Conservation (phyloP, 1,140 invertebrate species). For the Drosophila murphyi region DNA sequence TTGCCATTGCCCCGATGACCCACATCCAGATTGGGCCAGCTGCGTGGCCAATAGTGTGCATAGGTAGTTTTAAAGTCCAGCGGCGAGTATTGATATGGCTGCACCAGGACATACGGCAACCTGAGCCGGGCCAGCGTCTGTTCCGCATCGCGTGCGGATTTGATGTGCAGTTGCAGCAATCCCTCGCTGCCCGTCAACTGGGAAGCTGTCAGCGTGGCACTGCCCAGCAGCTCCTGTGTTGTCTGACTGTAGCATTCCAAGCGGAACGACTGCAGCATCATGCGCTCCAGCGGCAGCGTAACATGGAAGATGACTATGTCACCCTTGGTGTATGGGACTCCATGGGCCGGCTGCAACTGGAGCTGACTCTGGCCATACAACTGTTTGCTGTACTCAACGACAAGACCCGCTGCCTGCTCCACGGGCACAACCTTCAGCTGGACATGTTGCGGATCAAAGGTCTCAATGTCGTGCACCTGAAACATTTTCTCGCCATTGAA, state of each 20-base stretch:
- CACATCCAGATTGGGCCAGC: constrained; percentile 93
- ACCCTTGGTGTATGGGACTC: constrained; percentile 68
- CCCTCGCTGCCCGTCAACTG: constrained; percentile 88
- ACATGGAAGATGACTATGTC: constrained; percentile 80
- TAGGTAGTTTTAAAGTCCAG: constrained; percentile 93
- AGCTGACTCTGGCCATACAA: constrained; percentile 71
- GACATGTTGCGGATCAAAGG: constrained; percentile 78
- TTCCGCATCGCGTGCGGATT: constrained; percentile 86
- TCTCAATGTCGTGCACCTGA: constrained; percentile 79
- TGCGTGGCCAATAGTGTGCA: constrained; percentile 92
- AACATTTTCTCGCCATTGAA: constrained; percentile 86
- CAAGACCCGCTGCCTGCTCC: constrained; percentile 68
- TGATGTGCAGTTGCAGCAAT: constrained; percentile 90
- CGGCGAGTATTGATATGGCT: constrained; percentile 88
- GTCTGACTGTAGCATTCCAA: constrained; percentile 60
- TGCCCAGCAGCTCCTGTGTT: constrained; percentile 88
- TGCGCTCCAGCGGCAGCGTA: constrained; percentile 86
- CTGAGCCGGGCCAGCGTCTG: constrained; percentile 88
- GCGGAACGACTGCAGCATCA: constrained; percentile 56
- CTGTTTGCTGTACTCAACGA: constrained; percentile 72
- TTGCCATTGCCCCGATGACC: constrained; percentile 95
- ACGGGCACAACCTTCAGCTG: constrained; percentile 70
- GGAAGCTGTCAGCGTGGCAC: constrained; percentile 88
- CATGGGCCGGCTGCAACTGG: constrained; percentile 58
- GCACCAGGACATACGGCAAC: constrained; percentile 88